These are phyloP conservation scores for Colistium nudipinnis DNA, from an alignment of 2,113 vertebrate genomes.

Conservation along the genomic window DNA sequence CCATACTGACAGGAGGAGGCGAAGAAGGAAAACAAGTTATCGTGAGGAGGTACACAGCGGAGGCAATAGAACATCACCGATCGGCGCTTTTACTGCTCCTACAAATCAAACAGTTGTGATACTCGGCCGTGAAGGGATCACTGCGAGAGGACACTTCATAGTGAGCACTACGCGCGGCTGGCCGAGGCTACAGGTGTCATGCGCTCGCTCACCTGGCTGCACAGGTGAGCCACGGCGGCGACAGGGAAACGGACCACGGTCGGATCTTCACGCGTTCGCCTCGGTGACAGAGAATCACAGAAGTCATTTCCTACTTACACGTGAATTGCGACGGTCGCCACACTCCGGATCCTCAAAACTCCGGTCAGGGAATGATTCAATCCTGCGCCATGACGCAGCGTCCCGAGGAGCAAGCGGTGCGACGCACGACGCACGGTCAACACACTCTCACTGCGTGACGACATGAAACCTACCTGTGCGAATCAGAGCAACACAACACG, in stretches of 20 bases:
- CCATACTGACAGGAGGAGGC: conserved; percentile 50
- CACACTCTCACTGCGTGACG: not conserved
- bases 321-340: not conserved
- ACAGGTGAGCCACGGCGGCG: conserved; percentile 49
- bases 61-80: conserved; percentile 3
- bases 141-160: not conserved
- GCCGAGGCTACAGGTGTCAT: conserved; percentile 49
- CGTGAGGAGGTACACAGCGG: not conserved
- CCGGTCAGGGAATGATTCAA: conserved; percentile 46
- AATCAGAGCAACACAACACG: not conserved
- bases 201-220: conserved; percentile 56
- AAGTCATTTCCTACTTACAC: conserved; percentile 39
- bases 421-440: not conserved
- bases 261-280: too few species aligned
- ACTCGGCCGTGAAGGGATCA: not conserved
- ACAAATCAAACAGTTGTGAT: not conserved
- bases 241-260: conserved; percentile 20
- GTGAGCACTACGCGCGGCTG: not conserved
- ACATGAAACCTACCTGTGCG: conserved; percentile 10
- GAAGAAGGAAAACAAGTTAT: not conserved
- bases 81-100: not conserved
- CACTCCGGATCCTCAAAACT: conserved; percentile 6
- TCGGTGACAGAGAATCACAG: not conserved
- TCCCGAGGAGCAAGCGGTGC: not conserved
- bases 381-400: conserved; percentile 58